These are phyloP conservation scores for Lapara coniferarum DNA, from an alignment of 2,888 invertebrate species.

Conservation along the genomic window DNA sequence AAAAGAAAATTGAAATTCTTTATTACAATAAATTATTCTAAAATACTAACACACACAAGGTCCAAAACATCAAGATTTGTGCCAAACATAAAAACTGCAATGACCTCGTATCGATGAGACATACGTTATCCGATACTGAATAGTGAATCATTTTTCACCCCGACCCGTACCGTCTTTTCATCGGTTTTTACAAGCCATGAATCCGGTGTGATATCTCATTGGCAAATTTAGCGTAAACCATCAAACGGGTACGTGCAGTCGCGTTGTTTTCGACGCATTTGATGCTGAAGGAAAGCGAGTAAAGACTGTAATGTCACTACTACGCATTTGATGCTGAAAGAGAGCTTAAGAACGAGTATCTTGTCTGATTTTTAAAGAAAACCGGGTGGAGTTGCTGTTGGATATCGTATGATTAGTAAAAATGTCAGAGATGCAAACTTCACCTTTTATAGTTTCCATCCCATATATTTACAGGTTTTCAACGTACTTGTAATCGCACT, in stretches of 20 bases:
- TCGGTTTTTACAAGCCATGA: slow-evolving; percentile 72
- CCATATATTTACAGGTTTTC: no score
- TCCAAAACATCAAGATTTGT: no score
- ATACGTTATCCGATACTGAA: slow-evolving; percentile 16
- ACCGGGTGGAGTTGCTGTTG: no score
- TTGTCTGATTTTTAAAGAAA: no score
- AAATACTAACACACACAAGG: no score
- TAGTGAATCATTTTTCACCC: slow-evolving; percentile 52
- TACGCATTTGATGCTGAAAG: no score
- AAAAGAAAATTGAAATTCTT: not conserved
- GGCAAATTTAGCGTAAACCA: slow-evolving; percentile 76
- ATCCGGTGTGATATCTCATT: slow-evolving; percentile 72
- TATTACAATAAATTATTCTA: no score
- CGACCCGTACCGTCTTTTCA: slow-evolving; percentile 55
- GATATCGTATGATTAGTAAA: no score
- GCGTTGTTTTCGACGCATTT: slow-evolving; percentile 29
- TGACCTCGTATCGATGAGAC: not conserved
- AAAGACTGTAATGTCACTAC: not conserved
- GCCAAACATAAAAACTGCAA: not conserved
- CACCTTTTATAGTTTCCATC: no score
- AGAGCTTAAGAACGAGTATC: no score
- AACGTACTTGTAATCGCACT: no score
- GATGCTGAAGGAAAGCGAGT: slow-evolving; percentile 17
- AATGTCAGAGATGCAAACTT: no score
- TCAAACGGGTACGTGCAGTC: slow-evolving; percentile 45